Percentiles rank a stretch among this genome's conserved stretches.
Evolutionary conservation across 2,797 vertebrate genomes (phyloP).

Genomic region (Caiman crocodilus): DNA sequence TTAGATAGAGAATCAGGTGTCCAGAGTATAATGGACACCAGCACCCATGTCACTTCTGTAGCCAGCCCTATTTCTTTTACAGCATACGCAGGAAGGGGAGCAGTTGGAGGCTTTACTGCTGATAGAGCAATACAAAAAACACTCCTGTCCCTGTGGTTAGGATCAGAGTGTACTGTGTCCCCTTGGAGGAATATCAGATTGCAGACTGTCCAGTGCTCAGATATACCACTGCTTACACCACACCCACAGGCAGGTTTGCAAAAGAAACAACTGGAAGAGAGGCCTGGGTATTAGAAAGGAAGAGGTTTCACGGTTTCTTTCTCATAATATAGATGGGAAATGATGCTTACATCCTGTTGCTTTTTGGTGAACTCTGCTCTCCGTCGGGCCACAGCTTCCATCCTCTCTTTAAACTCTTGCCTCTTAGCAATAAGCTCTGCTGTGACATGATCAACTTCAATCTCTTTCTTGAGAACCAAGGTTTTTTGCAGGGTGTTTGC

Average conservation of each 20-base stretch:
- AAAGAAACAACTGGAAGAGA: not conserved
- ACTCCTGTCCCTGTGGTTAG: not conserved
- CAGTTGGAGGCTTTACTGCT: rapidly evolving
- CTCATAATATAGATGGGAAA: not conserved
- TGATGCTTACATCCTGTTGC: conserved; percentile 77
- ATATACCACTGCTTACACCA: not conserved
- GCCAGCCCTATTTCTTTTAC: not conserved
- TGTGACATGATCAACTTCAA: conserved; percentile 78
- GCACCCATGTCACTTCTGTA: not conserved
- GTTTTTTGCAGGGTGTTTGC: conserved; percentile 82
- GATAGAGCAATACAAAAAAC: not conserved
- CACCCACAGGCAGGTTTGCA: not conserved
- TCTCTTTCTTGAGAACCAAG: conserved; percentile 82
- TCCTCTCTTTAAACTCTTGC: conserved; percentile 77
- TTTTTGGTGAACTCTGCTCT: conserved; percentile 79
- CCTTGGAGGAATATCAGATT: not conserved
- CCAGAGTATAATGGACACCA: not conserved
- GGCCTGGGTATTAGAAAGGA: not conserved
- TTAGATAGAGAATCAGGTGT: not conserved
- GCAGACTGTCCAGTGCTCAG: not conserved
- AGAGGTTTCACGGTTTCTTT: not conserved
- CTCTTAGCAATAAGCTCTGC: conserved; percentile 77
- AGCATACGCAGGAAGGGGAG: not conserved
- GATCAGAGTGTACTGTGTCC: rapidly evolving
- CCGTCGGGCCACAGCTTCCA: conserved; percentile 64